Evolutionary conservation across 2,797 vertebrate species (phyloP).

Genomic region (Myotis pilosus): DNA sequence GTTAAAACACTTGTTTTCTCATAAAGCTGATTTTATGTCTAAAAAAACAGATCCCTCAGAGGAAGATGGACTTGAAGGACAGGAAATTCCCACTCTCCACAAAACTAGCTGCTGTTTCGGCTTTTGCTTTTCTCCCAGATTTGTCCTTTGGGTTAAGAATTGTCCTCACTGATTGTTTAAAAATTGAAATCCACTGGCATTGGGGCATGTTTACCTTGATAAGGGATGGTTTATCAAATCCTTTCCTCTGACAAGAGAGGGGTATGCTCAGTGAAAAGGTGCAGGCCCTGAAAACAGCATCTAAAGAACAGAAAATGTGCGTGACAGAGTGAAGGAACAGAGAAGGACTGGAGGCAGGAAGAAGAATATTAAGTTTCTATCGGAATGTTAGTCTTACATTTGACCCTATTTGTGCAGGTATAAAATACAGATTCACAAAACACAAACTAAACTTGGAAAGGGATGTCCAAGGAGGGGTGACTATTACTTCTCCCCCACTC

Average conservation of each 20-base stretch:
- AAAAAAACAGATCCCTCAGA: not conserved
- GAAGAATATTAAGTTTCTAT: not conserved
- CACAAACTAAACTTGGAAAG: not conserved
- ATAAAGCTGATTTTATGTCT: conserved; percentile 27
- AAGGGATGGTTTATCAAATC: not conserved
- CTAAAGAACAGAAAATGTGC: not conserved
- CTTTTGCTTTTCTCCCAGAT: not conserved
- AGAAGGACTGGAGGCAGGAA: not conserved
- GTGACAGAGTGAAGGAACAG: not conserved
- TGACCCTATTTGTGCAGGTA: not conserved
- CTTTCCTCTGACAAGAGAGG: not conserved
- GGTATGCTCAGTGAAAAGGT: fast-evolving
- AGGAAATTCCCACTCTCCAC: not conserved
- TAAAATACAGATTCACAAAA: not conserved
- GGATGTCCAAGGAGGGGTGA: not conserved
- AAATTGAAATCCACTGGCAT: not conserved
- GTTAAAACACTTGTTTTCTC: conserved; percentile 42
- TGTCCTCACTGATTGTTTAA: not conserved
- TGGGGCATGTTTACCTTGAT: not conserved
- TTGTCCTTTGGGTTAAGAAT: not conserved
- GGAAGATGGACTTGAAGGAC: not conserved
- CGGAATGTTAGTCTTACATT: not conserved
- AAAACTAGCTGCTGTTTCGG: not conserved
- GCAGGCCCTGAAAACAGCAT: not conserved
- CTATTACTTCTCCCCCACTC: not conserved